Conservation (phyloP, 2,113 vertebrate genomes). For the Puntigrus tetrazona region DNA sequence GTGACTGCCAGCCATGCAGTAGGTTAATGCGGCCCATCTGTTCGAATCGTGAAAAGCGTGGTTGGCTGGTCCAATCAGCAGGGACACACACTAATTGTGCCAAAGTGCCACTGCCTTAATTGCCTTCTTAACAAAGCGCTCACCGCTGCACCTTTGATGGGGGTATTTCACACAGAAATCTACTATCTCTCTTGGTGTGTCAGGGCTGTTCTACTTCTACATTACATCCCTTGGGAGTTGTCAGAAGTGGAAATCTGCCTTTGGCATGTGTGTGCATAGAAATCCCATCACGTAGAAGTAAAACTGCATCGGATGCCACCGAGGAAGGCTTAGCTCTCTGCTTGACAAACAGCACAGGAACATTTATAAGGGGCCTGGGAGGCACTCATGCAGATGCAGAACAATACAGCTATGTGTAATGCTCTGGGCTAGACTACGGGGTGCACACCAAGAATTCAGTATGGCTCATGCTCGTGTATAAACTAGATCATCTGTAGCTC, state of each 20-base stretch:
- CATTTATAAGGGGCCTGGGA: slow-evolving; percentile 20
- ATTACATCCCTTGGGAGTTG: slow-evolving; percentile 39
- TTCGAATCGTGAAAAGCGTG: slow-evolving; percentile 41
- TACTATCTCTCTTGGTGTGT: neutral
- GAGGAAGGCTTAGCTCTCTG: neutral
- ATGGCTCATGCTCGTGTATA: neutral
- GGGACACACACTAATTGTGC: slow-evolving; percentile 53
- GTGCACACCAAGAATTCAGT: slow-evolving; percentile 28
- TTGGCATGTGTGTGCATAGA: slow-evolving; percentile 17
- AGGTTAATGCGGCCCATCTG: slow-evolving; percentile 56
- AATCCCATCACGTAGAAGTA: neutral
- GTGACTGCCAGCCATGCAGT: slow-evolving; percentile 42
- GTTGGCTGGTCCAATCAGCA: slow-evolving; percentile 50
- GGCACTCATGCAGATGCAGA: slow-evolving; percentile 48
- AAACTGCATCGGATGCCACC: neutral
- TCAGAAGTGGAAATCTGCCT: slow-evolving; percentile 34
- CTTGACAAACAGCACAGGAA: slow-evolving; percentile 44
- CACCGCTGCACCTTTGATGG: slow-evolving; percentile 47
- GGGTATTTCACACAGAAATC: neutral
- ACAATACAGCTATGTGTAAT: slow-evolving; percentile 34
- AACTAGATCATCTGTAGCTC: slow-evolving; percentile 17
- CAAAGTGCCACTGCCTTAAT: slow-evolving; percentile 52
- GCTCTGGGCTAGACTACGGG: slow-evolving; percentile 8
- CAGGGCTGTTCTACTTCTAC: slow-evolving; percentile 11
- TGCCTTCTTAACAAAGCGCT: slow-evolving; percentile 53